These are phyloP conservation scores for Lepetodrilus schrolli DNA, from an alignment of 2,888 invertebrate genomes.

Conservation along the genomic window DNA sequence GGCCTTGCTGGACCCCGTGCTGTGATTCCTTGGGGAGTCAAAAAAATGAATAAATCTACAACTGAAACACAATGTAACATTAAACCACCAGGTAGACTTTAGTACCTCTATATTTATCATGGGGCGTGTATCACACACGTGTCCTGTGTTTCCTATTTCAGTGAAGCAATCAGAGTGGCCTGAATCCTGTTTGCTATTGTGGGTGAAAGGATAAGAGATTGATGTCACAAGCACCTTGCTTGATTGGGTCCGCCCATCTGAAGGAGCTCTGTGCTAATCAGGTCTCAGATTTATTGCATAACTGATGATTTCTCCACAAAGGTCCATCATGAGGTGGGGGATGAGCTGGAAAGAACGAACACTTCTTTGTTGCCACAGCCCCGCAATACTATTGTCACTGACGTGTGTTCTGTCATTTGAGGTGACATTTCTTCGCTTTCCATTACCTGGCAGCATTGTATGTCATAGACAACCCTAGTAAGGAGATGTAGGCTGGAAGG, in stretches of 20 bases:
- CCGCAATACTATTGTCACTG: neutral
- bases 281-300: slow-evolving; percentile 13
- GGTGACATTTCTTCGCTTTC: slow-evolving; percentile 20
- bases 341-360: slow-evolving; percentile 19
- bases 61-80: slow-evolving; percentile 4
- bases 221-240: slow-evolving; percentile 20
- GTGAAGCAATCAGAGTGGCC: neutral
- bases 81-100: slow-evolving; percentile 1
- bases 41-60: neutral
- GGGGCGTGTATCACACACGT: neutral
- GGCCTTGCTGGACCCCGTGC: neutral
- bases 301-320: slow-evolving; percentile 14
- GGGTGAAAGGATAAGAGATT: neutral
- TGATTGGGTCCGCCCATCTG: slow-evolving; percentile 23
- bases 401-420: slow-evolving; percentile 19
- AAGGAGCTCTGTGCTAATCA: slow-evolving; percentile 7
- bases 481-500: neutral
- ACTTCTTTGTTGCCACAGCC: slow-evolving; percentile 5
- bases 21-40: neutral
- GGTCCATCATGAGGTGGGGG: neutral
- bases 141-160: slow-evolving; percentile 1
- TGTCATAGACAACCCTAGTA: neutral
- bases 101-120: slow-evolving; percentile 8
- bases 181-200: slow-evolving; percentile 13
- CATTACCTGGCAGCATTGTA: slow-evolving; percentile 12